A percentile compares a stretch with the other conserved stretches of the same genome.
These are phyloP conservation scores for Drosophila seguyi DNA, from an alignment of 1,140 invertebrate genomes.

Conservation along the genomic window DNA sequence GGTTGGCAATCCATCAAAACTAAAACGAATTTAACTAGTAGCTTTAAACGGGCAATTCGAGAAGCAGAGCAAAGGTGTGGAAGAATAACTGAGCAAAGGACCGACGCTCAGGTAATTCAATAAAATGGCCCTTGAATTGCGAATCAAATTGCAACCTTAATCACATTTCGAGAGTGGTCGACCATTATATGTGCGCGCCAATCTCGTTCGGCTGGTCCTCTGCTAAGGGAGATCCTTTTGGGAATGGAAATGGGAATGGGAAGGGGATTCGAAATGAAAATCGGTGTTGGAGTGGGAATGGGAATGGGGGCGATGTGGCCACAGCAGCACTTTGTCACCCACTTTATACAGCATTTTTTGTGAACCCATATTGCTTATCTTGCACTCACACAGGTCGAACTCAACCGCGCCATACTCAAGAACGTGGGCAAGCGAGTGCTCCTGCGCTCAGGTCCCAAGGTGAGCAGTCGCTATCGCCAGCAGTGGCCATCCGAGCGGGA, in stretches of 20 bases:
- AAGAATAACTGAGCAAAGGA: not conserved
- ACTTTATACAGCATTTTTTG: conserved; percentile 54
- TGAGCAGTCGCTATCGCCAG: conserved; percentile 36
- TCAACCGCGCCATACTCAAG: conserved; percentile 87
- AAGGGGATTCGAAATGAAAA: not conserved
- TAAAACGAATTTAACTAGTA: not conserved
- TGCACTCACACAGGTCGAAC: conserved; percentile 84
- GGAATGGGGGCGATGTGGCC: not conserved
- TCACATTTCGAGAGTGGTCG: conserved; percentile 34
- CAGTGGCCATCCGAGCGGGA: conserved; percentile 30
- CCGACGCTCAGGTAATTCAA: conserved; percentile 11
- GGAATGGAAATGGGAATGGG: not conserved
- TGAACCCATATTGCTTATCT: conserved; percentile 49
- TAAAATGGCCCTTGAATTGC: conserved; percentile 9
- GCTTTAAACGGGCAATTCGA: not conserved
- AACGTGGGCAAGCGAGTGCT: conserved; percentile 87
- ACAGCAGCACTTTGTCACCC: conserved; percentile 17
- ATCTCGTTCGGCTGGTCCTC: conserved; percentile 17
- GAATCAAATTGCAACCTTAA: conserved; percentile 27
- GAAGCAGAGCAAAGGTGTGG: not conserved
- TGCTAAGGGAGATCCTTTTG: not conserved
- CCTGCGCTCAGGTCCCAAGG: conserved; percentile 36
- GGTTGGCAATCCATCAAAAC: not conserved
- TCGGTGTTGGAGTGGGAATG: not conserved
- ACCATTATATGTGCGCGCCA: conserved; percentile 18